Base-by-base conservation (phyloP, 2,113 vertebrate species). In the Chloebia gouldiae region DNA sequence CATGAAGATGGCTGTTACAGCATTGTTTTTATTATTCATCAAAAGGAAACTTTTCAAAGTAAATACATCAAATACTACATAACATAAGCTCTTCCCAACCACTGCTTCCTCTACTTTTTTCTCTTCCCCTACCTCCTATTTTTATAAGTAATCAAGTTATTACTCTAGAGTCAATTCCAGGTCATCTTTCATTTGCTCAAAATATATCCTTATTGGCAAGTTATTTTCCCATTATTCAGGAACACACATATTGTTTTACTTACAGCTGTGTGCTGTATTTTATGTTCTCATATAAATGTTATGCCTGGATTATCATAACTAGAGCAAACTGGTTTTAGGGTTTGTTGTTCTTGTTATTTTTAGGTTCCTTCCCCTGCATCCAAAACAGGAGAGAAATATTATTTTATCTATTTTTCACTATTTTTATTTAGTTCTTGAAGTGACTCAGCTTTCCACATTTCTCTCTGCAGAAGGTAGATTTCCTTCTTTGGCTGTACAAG, bases 201-300 rank as follows among this genome's bases (percentile, higher is more conserved):
- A 98, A 97, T 97, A 96, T 89, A 96, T 98, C 90, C 97, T 97
- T 97, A 95, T 97, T 97, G 97, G 98, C 97, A 97, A 97, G 95
- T 90, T 96, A 93, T 97, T 97, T 98, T 96, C 95, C 95, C 96
- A 77, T 97, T 98, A 97, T 98, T 98, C 97, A 92, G 94, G 97
- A 98, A 97, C 97, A 98, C 97, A 98, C 98, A 98, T 98, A 97
- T 98, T 98, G 98, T 98, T 98, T 98, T 97, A 98, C 97, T 98
- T 98, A 98, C 91, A 98, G 97, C 95, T 94, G 95, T 96, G 97
- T 96, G 97, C 94, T 97, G 84, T 96, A 95, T 98, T 98, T 98
- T 98, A 98, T 98, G 97, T 97, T 97, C 97, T 98, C 98, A 98
- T 98, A 98, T 97, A 97, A 98, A 98, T 97, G 97, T 98, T 98